Percentiles rank a stretch among this genome's conserved stretches.
phyloP scores from a whole-genome alignment of 53 echinoderm and acorn worm genomes.

The Stichopus horrens region DNA sequence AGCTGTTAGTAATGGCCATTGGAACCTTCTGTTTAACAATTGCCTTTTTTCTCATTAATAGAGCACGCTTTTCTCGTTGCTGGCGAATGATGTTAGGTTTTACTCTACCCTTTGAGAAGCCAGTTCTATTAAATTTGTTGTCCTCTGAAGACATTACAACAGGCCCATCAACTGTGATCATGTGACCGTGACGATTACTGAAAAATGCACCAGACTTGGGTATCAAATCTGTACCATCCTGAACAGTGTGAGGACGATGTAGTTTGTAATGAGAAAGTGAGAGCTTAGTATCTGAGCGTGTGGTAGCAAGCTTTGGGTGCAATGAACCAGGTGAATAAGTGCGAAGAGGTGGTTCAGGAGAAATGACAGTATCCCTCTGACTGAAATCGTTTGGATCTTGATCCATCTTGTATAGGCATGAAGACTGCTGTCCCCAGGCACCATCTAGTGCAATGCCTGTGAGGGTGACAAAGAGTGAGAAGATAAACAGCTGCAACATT shows the following conservation, averaged over 20 bases:
- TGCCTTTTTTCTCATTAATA: constrained; percentile 26
- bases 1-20: constrained; percentile 35
- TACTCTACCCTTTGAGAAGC: constrained; percentile 66
- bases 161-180: constrained; percentile 23
- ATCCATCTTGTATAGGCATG: constrained; percentile 62
- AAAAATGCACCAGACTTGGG: constrained; percentile 79
- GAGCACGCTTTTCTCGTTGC: constrained; percentile 59
- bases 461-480: constrained; percentile 24
- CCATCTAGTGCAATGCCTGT: constrained; percentile 75
- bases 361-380: constrained; percentile 16
- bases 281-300: constrained; percentile 31
- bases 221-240: constrained; percentile 37
- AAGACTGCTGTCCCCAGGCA: constrained; percentile 71
- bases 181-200: constrained; percentile 71
- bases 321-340: background rate
- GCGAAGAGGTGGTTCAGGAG: constrained; percentile 21
- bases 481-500: background rate
- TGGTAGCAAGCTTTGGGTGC: constrained; percentile 25
- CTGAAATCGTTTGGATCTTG: constrained; percentile 11
- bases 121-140: constrained; percentile 58
- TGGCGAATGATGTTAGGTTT: constrained; percentile 78
- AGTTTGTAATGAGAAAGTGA: background rate
- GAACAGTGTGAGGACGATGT: constrained; percentile 36
- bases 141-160: constrained; percentile 64
- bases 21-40: background rate